A percentile compares a stretch with the other conserved stretches of the same genome.
phyloP scores from a whole-genome alignment of 2,797 vertebrate genomes.

The Pantherophis vulpinus region DNA sequence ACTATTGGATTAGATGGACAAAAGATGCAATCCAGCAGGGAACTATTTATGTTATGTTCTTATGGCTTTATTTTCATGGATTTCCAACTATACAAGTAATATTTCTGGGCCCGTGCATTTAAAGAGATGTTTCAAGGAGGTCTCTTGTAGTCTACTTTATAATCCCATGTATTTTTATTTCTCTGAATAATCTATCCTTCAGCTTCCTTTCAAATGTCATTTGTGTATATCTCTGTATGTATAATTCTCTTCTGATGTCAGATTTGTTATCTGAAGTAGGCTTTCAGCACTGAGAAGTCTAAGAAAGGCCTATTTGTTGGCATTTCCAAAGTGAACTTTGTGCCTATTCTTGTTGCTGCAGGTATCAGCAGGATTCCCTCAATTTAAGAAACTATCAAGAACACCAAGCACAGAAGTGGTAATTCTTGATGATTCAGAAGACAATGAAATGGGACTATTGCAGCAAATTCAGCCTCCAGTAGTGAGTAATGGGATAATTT shows the following conservation, averaged over 20 bases:
- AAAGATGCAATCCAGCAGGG: background rate
- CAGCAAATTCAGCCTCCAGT: constrained; percentile 53
- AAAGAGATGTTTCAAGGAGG: background rate
- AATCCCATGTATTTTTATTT: background rate
- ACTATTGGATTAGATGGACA: background rate
- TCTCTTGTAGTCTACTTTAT: background rate
- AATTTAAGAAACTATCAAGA: background rate
- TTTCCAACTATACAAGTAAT: background rate
- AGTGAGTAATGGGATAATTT: constrained; percentile 53
- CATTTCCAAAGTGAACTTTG: background rate
- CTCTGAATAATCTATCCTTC: background rate
- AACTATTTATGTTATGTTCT: background rate
- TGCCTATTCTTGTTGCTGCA: background rate
- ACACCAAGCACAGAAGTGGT: constrained; percentile 5
- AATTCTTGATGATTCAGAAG: constrained; percentile 52
- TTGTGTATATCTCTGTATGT: background rate
- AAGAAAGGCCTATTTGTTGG: background rate
- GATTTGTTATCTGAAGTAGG: background rate
- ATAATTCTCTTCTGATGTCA: background rate
- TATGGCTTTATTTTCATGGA: background rate
- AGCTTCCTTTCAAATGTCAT: background rate
- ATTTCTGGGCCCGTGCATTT: background rate
- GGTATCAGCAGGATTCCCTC: constrained; percentile 8
- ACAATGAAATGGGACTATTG: constrained; percentile 44
- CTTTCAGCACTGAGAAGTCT: background rate